Evolutionary conservation across 2,797 vertebrate species (phyloP).

Genomic region (Acanthopagrus latus): DNA sequence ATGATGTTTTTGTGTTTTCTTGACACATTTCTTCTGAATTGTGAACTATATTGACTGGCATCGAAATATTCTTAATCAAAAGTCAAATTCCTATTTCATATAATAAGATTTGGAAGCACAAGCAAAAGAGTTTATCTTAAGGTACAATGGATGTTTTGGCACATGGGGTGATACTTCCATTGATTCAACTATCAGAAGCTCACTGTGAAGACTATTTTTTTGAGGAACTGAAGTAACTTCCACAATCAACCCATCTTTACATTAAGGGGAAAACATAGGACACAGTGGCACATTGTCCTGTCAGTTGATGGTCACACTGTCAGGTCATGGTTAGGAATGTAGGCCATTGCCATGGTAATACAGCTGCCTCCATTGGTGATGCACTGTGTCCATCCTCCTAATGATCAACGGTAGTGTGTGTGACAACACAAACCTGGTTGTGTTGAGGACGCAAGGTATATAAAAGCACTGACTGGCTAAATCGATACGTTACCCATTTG

Average conservation of each 20-base stretch:
- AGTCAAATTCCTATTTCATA: not conserved
- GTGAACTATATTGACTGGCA: not conserved
- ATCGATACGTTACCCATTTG: not conserved
- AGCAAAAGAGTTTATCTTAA: not conserved
- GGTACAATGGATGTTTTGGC: not conserved
- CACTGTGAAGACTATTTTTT: not conserved
- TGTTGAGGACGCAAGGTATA: not conserved
- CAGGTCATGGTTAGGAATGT: constrained; percentile 78
- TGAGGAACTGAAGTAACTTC: not conserved
- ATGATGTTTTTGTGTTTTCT: constrained; percentile 31
- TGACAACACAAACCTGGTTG: constrained; percentile 33
- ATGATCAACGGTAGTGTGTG: constrained; percentile 51
- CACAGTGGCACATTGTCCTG: constrained; percentile 34
- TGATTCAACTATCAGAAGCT: not conserved
- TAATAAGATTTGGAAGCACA: not conserved
- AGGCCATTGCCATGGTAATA: constrained; percentile 83
- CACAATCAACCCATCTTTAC: not conserved
- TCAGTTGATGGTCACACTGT: constrained; percentile 55
- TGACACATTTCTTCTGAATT: not conserved
- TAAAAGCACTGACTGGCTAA: not conserved
- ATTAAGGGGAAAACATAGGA: constrained; percentile 8
- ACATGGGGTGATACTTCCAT: not conserved
- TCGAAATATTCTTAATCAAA: constrained; percentile 5
- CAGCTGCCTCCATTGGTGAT: constrained; percentile 67
- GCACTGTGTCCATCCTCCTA: constrained; percentile 65